phyloP scores from a whole-genome alignment of 2,113 vertebrate genomes.

The Campylomormyrus numenius region DNA sequence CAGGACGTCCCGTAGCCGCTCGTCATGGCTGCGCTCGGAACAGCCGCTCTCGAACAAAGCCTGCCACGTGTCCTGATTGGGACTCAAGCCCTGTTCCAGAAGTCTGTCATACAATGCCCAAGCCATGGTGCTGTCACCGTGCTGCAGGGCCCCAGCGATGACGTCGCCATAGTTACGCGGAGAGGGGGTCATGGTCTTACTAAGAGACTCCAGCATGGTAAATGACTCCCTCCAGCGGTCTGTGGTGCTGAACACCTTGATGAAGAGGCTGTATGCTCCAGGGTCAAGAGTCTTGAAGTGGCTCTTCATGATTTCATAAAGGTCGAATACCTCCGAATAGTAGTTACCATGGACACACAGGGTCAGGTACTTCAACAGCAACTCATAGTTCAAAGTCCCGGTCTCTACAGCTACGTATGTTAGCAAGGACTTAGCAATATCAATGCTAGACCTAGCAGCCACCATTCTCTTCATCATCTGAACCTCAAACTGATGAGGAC shows the following conservation, averaged over 20 bases:
- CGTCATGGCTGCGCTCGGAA: constrained; percentile 46
- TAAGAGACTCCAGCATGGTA: constrained; percentile 65
- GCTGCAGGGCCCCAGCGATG: constrained; percentile 67
- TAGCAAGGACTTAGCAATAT: constrained; percentile 81
- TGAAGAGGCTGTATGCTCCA: constrained; percentile 69
- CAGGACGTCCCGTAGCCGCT: constrained; percentile 68
- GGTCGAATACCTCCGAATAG: constrained; percentile 67
- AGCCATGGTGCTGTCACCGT: constrained; percentile 60
- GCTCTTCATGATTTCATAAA: constrained; percentile 77
- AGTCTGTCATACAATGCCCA: constrained; percentile 75
- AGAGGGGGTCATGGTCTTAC: constrained; percentile 66
- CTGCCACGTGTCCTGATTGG: constrained; percentile 66
- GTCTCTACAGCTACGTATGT: constrained; percentile 64
- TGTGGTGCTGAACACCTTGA: constrained; percentile 71
- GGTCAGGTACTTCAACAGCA: constrained; percentile 72
- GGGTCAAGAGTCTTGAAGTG: constrained; percentile 73
- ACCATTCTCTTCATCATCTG: constrained; percentile 62
- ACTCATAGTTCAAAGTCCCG: constrained; percentile 68
- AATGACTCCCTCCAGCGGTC: constrained; percentile 72
- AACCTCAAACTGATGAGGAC: constrained; percentile 58
- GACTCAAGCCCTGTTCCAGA: constrained; percentile 55
- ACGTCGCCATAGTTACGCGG: constrained; percentile 66
- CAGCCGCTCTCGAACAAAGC: constrained; percentile 65
- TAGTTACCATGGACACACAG: constrained; percentile 71
- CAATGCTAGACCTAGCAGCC: constrained; percentile 42